Percentiles rank a stretch among this genome's conserved stretches.
These are phyloP conservation scores for Pachyuromys duprasi DNA, from an alignment of 2,797 vertebrate genomes.

Conservation along the genomic window DNA sequence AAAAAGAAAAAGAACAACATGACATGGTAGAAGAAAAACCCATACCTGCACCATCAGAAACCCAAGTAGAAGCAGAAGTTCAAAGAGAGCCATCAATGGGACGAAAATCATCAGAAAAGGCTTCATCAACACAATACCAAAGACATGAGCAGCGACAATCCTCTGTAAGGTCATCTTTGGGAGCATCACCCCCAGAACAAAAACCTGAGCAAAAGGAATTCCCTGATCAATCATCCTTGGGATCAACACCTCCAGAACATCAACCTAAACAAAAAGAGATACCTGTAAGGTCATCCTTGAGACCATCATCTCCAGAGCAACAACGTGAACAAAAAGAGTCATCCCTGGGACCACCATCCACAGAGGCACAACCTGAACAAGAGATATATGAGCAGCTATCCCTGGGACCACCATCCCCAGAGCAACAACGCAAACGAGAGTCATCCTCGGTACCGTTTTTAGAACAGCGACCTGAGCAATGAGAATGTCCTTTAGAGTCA, in stretches of 20 bases:
- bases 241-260: background rate
- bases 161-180: background rate
- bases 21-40: slow-evolving; percentile 37
- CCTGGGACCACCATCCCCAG: background rate
- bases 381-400: background rate
- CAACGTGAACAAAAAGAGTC: too few relatives aligned
- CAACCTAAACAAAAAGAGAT: background rate
- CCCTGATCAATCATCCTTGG: background rate
- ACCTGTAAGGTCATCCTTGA: background rate
- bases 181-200: background rate
- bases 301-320: background rate
- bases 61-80: background rate
- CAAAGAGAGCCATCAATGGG: background rate
- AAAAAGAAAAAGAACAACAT: slow-evolving; percentile 66
- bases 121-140: background rate
- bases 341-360: too few relatives aligned
- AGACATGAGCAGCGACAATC: background rate
- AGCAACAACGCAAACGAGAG: background rate
- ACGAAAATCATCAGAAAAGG: background rate
- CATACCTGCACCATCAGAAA: background rate
- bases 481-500: background rate
- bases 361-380: background rate
- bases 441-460: background rate
- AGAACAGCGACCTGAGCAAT: background rate
- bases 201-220: background rate